These are phyloP conservation scores for Pristionchus entomophagus DNA, from an alignment of 2,888 invertebrate species.

Conservation along the genomic window DNA sequence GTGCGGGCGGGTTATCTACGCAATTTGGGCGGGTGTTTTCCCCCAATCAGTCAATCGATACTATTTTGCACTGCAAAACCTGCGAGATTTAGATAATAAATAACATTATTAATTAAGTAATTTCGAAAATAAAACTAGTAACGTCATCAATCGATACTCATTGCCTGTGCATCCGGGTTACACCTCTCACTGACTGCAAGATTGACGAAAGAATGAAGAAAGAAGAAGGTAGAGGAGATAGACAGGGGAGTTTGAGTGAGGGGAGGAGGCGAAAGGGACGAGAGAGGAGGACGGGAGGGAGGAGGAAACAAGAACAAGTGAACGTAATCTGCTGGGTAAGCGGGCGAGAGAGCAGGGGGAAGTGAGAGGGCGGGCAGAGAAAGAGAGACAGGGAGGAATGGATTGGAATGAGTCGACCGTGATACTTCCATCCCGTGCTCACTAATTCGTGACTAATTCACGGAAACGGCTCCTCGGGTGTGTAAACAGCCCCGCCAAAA, in stretches of 20 bases:
- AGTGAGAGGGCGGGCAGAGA: neutral
- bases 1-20: too few species aligned
- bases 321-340: conserved; percentile 42
- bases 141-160: neutral
- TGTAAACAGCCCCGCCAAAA: neutral
- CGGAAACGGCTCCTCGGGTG: neutral
- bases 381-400: neutral
- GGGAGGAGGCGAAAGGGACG: neutral
- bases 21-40: too few species aligned
- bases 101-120: too few species aligned
- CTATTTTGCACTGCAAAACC: too few species aligned
- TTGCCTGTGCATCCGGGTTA: neutral
- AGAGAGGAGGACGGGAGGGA: neutral
- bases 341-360: neutral
- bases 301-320: conserved; percentile 41
- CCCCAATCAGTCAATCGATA: too few species aligned
- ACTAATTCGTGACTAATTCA: conserved; percentile 9
- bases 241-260: conserved; percentile 12
- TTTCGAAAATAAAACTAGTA: too few species aligned
- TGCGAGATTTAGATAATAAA: too few species aligned
- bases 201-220: neutral
- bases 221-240: too few species aligned
- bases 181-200: conserved; percentile 25
- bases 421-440: neutral
- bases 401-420: neutral